A percentile compares a stretch with the other conserved stretches of the same genome.
These are phyloP conservation scores for Andricus grossulariae DNA, from an alignment of 1,140 invertebrate species.

Conservation along the genomic window DNA sequence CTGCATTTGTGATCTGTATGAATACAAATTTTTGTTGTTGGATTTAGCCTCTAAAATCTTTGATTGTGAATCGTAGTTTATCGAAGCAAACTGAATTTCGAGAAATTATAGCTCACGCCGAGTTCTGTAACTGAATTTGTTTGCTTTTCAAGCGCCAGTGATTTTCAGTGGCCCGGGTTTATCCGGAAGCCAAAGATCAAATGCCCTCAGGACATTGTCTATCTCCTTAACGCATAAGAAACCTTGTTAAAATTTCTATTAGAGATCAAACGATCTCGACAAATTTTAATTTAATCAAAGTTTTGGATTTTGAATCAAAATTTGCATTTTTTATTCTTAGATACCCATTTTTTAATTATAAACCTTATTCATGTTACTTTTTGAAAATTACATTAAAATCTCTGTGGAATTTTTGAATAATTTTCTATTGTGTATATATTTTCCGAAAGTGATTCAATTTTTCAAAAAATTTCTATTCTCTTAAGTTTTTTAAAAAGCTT, in stretches of 20 bases:
- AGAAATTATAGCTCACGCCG: conserved; percentile 38
- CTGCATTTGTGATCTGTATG: not conserved
- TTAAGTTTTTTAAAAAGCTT: too few species aligned
- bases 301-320: too few species aligned
- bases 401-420: too few species aligned
- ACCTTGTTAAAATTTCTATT: conserved; percentile 22
- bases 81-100: not conserved
- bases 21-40: not conserved
- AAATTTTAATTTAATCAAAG: not conserved
- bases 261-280: not conserved
- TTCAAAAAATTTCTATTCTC: too few species aligned
- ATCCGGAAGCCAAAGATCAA: conserved; percentile 56
- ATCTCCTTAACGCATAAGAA: conserved; percentile 52
- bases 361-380: too few species aligned
- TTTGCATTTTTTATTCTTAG: not conserved
- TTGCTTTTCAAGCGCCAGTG: conserved; percentile 71
- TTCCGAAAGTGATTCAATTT: too few species aligned
- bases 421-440: too few species aligned
- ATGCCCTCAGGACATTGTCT: conserved; percentile 65
- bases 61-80: not conserved
- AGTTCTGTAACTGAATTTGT: conserved; percentile 72
- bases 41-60: not conserved
- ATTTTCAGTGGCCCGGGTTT: conserved; percentile 60
- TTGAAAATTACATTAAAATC: too few species aligned
- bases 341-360: not conserved